Conservation (phyloP, 2,888 invertebrate species). For the Meiosimyza decipiens region DNA sequence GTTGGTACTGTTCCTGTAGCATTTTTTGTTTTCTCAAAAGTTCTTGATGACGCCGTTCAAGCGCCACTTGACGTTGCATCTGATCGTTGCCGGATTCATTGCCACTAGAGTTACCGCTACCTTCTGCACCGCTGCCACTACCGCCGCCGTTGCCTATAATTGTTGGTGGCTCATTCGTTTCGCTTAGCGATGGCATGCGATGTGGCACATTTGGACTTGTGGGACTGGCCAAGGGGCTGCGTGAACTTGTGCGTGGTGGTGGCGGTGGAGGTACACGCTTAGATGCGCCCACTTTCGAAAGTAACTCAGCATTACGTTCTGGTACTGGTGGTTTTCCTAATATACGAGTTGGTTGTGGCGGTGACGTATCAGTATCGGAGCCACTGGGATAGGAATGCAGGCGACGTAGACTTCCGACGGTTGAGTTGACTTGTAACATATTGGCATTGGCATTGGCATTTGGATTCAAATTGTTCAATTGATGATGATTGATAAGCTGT, state of each 20-base stretch:
- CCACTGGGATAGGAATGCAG: conserved; percentile 88
- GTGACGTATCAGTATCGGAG: conserved; percentile 83
- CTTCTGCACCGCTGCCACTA: conserved; percentile 49
- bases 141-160: conserved; percentile 48
- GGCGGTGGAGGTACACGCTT: conserved; percentile 86
- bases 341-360: conserved; percentile 76
- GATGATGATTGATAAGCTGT: too few relatives aligned
- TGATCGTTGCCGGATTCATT: conserved; percentile 83
- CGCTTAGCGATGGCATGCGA: conserved; percentile 67
- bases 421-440: conserved; percentile 56
- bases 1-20: conserved; percentile 90
- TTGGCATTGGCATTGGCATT: conserved; percentile 65
- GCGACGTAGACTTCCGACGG: conserved; percentile 74
- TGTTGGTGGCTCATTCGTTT: conserved; percentile 52
- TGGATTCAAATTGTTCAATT: neutral
- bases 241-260: conserved; percentile 89
- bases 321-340: conserved; percentile 83
- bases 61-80: conserved; percentile 76
- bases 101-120: conserved; percentile 75
- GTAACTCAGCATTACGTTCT: conserved; percentile 81
- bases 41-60: conserved; percentile 91
- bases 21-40: conserved; percentile 87
- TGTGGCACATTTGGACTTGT: conserved; percentile 78
- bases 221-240: conserved; percentile 87
- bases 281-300: conserved; percentile 77